Evolutionary conservation across 1,140 invertebrate species (phyloP).

Genomic region (Penaeus chinensis): DNA sequence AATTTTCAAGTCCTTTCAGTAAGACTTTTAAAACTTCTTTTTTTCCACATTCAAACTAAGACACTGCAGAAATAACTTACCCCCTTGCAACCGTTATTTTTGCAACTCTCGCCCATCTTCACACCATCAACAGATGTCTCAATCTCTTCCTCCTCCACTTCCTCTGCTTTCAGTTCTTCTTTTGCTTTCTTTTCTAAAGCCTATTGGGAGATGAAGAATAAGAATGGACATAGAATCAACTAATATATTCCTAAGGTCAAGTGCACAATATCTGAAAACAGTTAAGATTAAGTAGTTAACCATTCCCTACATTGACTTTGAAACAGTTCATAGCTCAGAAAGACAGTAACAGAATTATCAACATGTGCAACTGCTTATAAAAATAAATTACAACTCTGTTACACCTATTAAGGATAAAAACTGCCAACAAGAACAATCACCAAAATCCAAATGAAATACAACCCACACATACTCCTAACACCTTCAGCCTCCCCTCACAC

Average conservation of each 20-base stretch:
- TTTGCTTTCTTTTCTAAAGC: slow-evolving; percentile 50
- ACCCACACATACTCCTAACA: no score
- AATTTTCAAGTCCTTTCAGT: no score
- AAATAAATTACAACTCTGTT: no score
- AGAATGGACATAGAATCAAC: not conserved
- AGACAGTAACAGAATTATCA: no score
- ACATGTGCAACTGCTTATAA: no score
- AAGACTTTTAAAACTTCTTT: no score
- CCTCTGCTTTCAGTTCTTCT: slow-evolving; percentile 15
- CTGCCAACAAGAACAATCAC: no score
- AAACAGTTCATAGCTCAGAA: no score
- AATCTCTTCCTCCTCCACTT: not conserved
- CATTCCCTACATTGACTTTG: no score
- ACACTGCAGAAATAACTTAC: slow-evolving; percentile 66
- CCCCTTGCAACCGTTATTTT: slow-evolving; percentile 85
- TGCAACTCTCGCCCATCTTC: slow-evolving; percentile 85
- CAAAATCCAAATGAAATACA: no score
- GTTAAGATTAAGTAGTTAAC: not conserved
- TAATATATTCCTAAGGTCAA: not conserved
- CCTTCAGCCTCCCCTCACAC: no score
- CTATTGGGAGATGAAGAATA: slow-evolving; percentile 4
- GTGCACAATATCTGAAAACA: not conserved
- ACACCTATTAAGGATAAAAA: no score
- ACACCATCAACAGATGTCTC: slow-evolving; percentile 65
- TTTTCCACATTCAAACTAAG: not conserved